phyloP scores from a whole-genome alignment of 2,113 vertebrate genomes.

The Pithys albifrons region DNA sequence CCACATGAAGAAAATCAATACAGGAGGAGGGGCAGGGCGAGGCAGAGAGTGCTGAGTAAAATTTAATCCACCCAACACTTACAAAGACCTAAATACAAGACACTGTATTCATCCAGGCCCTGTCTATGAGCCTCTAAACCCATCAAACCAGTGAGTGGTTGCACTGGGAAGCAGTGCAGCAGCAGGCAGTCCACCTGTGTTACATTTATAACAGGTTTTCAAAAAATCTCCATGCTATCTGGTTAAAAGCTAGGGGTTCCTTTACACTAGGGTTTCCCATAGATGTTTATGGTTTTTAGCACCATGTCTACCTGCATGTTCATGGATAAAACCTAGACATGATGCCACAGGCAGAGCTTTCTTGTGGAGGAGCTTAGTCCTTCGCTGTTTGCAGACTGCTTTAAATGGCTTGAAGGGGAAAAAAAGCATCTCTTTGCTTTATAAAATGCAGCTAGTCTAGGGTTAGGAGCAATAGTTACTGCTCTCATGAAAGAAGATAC shows the following conservation, averaged over 20 bases:
- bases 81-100: neutral
- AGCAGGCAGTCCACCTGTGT: neutral
- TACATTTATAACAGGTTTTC: neutral
- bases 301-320: neutral
- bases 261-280: neutral
- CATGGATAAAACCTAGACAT: neutral
- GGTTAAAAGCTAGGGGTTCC: neutral
- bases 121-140: neutral
- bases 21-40: neutral
- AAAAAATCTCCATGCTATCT: neutral
- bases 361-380: neutral
- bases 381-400: neutral
- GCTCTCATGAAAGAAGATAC: neutral
- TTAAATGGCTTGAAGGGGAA: neutral
- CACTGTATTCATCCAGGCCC: neutral
- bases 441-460: neutral
- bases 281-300: neutral
- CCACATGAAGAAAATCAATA: neutral
- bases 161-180: neutral
- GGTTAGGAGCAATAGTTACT: neutral
- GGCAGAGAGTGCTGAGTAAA: neutral
- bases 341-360: neutral
- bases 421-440: neutral
- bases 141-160: neutral
- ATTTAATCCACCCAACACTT: neutral